Percentiles rank a stretch among this genome's conserved stretches.
Conservation (phyloP, 64 coral and sea anemone species). For the Stichodactyla mertensii region DNA sequence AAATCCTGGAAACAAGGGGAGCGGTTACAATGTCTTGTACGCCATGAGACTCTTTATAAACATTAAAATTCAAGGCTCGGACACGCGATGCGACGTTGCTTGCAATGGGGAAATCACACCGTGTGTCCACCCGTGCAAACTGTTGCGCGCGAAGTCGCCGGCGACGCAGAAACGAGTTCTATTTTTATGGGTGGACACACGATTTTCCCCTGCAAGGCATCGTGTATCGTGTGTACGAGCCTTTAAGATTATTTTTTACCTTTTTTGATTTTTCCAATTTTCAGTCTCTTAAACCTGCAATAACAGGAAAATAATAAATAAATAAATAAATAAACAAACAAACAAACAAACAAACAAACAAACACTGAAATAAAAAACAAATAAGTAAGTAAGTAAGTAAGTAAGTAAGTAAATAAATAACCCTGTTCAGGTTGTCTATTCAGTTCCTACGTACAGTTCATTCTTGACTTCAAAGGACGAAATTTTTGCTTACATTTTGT, state of each 20-base stretch:
- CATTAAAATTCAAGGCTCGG: background rate
- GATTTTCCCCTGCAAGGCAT: too few relatives aligned
- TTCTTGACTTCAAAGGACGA: background rate
- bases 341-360: background rate
- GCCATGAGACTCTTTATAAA: background rate
- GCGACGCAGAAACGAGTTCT: background rate
- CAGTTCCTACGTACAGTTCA: background rate
- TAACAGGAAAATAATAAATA: background rate
- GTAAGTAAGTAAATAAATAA: background rate
- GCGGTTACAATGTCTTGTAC: background rate
- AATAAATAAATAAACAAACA: too few relatives aligned
- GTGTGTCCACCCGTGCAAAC: too few relatives aligned
- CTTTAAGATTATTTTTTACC: background rate
- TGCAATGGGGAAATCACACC: too few relatives aligned
- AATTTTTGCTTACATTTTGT: slow-evolving; percentile 31
- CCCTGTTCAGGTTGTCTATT: too few relatives aligned
- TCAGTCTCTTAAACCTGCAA: background rate
- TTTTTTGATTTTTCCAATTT: slow-evolving; percentile 2
- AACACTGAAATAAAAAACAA: background rate
- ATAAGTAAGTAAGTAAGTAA: too few relatives aligned
- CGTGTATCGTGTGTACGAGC: too few relatives aligned
- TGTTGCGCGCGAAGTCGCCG: too few relatives aligned
- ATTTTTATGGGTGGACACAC: too few relatives aligned
- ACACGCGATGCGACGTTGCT: too few relatives aligned
- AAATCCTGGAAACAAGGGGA: background rate